phyloP scores from a whole-genome alignment of 2,113 vertebrate species.

The Ctenodactylus gundi region DNA sequence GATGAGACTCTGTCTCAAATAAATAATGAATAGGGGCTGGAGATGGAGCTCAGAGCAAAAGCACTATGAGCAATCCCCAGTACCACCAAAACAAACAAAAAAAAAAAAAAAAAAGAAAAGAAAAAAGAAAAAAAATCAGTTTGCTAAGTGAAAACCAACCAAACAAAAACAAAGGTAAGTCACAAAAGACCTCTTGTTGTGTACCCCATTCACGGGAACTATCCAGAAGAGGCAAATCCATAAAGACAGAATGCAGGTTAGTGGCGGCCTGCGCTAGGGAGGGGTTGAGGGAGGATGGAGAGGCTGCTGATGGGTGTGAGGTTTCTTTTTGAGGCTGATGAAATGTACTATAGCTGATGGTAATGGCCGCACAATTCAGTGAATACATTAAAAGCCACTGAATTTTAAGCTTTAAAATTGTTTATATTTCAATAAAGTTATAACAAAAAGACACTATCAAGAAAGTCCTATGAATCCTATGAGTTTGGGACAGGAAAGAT shows the following conservation, averaged over 20 bases:
- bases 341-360: slow-evolving; percentile 5
- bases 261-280: not conserved
- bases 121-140: too few species aligned
- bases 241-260: not conserved
- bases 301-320: not conserved
- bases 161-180: too few species aligned
- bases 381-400: not conserved
- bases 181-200: not conserved
- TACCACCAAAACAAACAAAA: too few species aligned
- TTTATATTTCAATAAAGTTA: not conserved
- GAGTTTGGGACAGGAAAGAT: not conserved
- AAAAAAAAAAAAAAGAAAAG: too few species aligned
- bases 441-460: not conserved
- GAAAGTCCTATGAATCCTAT: not conserved
- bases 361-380: not conserved
- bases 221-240: not conserved
- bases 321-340: not conserved
- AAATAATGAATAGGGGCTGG: too few species aligned
- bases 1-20: too few species aligned
- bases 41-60: too few species aligned
- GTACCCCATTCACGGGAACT: not conserved
- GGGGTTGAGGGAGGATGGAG: not conserved
- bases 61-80: too few species aligned
- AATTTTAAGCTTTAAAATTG: not conserved
- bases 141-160: not conserved